Conservation (phyloP, 2,888 invertebrate species). For the Acleris laterana region DNA sequence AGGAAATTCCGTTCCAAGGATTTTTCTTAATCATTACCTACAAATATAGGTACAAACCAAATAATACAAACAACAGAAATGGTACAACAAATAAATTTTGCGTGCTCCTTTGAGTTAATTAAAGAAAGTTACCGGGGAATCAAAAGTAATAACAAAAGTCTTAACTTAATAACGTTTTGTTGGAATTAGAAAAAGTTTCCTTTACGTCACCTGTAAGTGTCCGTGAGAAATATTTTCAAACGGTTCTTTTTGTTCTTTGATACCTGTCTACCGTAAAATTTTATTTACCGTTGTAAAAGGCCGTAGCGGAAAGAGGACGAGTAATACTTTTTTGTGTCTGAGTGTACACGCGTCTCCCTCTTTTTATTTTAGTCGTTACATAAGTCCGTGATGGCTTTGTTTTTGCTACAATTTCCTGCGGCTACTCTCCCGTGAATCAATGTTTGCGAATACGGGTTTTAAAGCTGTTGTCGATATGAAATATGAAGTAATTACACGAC, state of each 20-base stretch:
- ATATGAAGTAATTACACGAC: no score
- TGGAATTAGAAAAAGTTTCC: constrained; percentile 48
- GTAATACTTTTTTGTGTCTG: constrained; percentile 26
- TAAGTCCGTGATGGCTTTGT: constrained; percentile 14
- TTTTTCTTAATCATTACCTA: background rate
- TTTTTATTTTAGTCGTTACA: constrained; percentile 30
- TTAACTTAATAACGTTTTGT: constrained; percentile 42
- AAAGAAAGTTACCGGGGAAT: constrained; percentile 22
- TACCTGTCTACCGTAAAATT: constrained; percentile 39
- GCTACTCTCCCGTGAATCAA: background rate
- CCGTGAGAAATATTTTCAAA: constrained; percentile 42
- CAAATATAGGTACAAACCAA: background rate
- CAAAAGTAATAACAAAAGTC: constrained; percentile 32
- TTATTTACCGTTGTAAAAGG: constrained; percentile 26
- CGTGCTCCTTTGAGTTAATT: constrained; percentile 33
- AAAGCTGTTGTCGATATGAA: background rate
- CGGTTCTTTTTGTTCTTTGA: constrained; percentile 39
- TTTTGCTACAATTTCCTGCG: constrained; percentile 5
- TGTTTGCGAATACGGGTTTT: background rate
- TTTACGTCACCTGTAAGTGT: constrained; percentile 44
- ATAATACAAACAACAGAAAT: constrained; percentile 2
- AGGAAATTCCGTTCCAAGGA: background rate
- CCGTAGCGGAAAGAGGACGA: constrained; percentile 15
- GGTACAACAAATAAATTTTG: constrained; percentile 25
- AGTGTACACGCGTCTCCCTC: constrained; percentile 11